A percentile compares a stretch with the other conserved stretches of the same genome.
Conservation (phyloP, 2,888 invertebrate species). For the Hemistola chrysoprasaria region DNA sequence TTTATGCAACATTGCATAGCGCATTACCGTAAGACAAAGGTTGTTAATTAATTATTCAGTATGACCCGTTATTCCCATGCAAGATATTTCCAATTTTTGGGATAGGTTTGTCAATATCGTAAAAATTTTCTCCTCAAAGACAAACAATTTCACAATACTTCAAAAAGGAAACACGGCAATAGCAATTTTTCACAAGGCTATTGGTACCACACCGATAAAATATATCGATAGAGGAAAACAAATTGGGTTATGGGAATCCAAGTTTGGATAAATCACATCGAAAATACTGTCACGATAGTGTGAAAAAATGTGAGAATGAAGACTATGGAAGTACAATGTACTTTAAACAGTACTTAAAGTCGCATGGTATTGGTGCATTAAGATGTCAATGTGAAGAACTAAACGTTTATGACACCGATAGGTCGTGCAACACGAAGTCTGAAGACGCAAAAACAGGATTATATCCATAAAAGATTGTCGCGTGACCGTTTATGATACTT, state of each 20-base stretch:
- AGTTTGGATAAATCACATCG: constrained; percentile 70
- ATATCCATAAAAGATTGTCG: too few species aligned
- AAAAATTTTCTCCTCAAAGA: constrained; percentile 5
- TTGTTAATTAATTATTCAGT: too few species aligned
- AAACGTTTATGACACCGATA: too few species aligned
- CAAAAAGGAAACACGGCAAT: constrained; percentile 22
- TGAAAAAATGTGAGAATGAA: constrained; percentile 64
- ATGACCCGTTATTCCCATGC: too few species aligned
- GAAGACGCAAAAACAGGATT: too few species aligned
- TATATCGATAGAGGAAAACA: constrained; percentile 54
- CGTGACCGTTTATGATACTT: too few species aligned
- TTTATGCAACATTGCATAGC: too few species aligned
- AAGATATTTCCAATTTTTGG: too few species aligned
- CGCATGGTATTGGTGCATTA: not conserved
- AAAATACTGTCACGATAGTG: constrained; percentile 73
- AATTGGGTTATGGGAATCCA: constrained; percentile 75
- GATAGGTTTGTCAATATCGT: too few species aligned
- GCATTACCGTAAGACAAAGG: too few species aligned
- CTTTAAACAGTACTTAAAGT: constrained; percentile 4
- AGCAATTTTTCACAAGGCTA: constrained; percentile 30
- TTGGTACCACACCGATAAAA: constrained; percentile 45
- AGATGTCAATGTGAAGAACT: too few species aligned
- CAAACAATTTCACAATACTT: constrained; percentile 15
- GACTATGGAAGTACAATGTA: constrained; percentile 39
- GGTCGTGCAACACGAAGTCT: too few species aligned